These are phyloP conservation scores for Lasioglossum marginatum DNA, from an alignment of 2,888 invertebrate genomes.

Conservation along the genomic window DNA sequence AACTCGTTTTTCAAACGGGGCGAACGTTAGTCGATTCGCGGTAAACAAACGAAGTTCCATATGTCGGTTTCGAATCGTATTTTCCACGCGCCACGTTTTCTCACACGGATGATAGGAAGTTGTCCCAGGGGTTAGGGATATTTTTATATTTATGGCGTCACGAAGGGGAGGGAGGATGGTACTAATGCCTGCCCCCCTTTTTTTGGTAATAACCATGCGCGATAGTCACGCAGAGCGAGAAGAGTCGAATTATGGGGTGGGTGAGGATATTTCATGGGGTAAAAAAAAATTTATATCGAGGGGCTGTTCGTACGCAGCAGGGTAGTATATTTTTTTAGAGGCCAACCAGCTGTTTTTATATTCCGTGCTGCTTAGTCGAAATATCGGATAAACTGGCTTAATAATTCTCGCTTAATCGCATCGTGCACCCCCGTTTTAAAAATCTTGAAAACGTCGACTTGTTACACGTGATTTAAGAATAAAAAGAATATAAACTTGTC, in stretches of 20 bases:
- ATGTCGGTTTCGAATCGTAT: conserved; percentile 79
- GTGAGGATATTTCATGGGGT: conserved; percentile 69
- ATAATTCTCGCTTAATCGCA: background rate
- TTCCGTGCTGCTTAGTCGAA: background rate
- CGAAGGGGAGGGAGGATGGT: conserved; percentile 61
- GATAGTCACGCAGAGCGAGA: conserved; percentile 72
- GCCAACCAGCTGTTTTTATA: background rate
- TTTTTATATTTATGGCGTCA: conserved; percentile 78
- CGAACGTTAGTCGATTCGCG: conserved; percentile 12
- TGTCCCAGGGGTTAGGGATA: conserved; percentile 71
- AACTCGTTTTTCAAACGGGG: background rate
- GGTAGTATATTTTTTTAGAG: conserved; percentile 28
- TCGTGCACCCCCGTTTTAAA: background rate
- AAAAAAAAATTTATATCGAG: conserved; percentile 55
- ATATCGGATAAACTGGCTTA: background rate
- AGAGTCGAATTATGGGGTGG: conserved; percentile 68
- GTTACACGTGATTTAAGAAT: background rate
- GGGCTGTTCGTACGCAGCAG: conserved; percentile 24
- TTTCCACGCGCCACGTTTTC: conserved; percentile 71
- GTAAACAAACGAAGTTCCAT: conserved; percentile 67
- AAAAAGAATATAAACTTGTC: background rate
- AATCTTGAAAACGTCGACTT: background rate
- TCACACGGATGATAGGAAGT: conserved; percentile 60
- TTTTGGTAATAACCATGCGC: conserved; percentile 76
- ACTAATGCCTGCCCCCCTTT: conserved; percentile 78